Evolutionary conservation across 2,888 invertebrate genomes (phyloP), one percentile per base, ranked within the genome.

Genomic region (Eudemis profundana): DNA sequence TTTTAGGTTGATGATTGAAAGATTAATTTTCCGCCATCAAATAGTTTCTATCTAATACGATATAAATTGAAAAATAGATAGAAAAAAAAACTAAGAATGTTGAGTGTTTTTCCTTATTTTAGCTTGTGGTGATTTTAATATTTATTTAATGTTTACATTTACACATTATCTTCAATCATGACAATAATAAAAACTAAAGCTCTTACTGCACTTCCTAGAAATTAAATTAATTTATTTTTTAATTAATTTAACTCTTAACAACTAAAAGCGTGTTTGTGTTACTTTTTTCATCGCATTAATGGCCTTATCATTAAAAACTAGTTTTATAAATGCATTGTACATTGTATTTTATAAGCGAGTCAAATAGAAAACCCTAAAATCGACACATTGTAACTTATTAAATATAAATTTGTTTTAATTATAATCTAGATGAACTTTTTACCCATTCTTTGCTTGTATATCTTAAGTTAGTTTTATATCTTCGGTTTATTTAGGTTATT

Each of bases 121-220:
- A 36, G 21, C 5, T 14, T 2, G 5, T 49, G 15, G 3, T 27
- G 0, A 29, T 50, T 50, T 50, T 50, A 21, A 21, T 36, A 7
- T 47, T 10, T 40, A 19, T 21, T 40, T 54, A 38, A 54, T 63
- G 8, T 27, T 29, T 49, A 21, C 5, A 8, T 15, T 15, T 40
- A 38, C 49, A 56, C 23, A 27, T 42, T 57, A 57, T 64, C 54
- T 57, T 51, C 36, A 56, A 57, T 50, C 64, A 64, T 64, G 64
- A 64, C 64, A 64, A 64, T 64, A 57, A 42, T 63, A 42, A 44
- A 42, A 36, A 19, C 40, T 57, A 40, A 40, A 40, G 42, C 42
- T 23, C 29, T 54, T 17, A 15, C 27, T 27, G 17, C 27, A n/a
- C 27, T 27, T 27, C 27, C 7, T 27, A 47, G 23, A 27, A 12